Evolutionary conservation across 2,113 vertebrate genomes (phyloP).

Genomic region (Symphodus melops): DNA sequence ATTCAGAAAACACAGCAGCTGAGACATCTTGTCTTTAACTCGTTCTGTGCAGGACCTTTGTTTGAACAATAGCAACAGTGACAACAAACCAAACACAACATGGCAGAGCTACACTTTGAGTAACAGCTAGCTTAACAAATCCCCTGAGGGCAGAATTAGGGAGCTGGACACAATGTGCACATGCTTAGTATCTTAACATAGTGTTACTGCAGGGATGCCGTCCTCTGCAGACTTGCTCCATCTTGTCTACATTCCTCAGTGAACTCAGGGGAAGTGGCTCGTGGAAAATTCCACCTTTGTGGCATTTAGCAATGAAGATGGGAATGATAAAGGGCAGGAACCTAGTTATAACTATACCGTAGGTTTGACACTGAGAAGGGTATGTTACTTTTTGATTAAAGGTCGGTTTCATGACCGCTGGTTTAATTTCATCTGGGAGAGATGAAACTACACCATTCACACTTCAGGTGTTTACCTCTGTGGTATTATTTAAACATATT

Average conservation of each 20-base stretch:
- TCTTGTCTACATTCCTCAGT: conserved; percentile 81
- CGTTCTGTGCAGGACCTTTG: not conserved
- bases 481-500: too few relatives aligned
- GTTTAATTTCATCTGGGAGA: not conserved
- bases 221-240: conserved; percentile 61
- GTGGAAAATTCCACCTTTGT: conserved; percentile 81
- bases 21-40: not conserved
- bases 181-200: conserved; percentile 44
- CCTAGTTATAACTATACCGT: conserved; percentile 23
- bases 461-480: not conserved
- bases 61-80: conserved; percentile 14
- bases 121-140: conserved; percentile 46
- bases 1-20: conserved; percentile 8
- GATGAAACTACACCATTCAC: not conserved
- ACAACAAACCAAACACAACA: conserved; percentile 9
- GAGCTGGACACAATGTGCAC: conserved; percentile 48
- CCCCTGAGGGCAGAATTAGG: conserved; percentile 46
- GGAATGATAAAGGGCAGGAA: conserved; percentile 50
- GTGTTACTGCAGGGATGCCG: conserved; percentile 46
- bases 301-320: conserved; percentile 54
- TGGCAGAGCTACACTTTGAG: conserved; percentile 19
- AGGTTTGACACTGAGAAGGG: conserved; percentile 8
- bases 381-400: conserved; percentile 34
- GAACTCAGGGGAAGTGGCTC: conserved; percentile 51
- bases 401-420: not conserved